These are phyloP conservation scores for Chrosomus eos DNA, from an alignment of 2,797 vertebrate genomes.

Conservation along the genomic window DNA sequence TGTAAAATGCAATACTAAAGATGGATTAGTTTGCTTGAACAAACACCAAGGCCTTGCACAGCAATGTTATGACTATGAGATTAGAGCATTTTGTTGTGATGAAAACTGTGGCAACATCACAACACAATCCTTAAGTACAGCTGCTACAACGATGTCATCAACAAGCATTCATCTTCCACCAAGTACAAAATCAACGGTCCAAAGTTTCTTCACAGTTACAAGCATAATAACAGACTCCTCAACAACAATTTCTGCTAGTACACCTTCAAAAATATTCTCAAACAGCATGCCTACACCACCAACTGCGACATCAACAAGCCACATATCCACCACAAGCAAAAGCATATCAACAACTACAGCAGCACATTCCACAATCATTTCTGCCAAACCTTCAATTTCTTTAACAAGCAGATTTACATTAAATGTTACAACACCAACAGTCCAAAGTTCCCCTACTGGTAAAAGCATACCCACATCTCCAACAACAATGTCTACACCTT, in stretches of 20 bases:
- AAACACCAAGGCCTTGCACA: constrained; percentile 30
- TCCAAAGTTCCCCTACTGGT: not conserved
- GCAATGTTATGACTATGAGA: constrained; percentile 48
- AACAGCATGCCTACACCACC: not conserved
- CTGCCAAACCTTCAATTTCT: not conserved
- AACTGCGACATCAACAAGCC: not conserved
- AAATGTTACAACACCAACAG: not conserved
- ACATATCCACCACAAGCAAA: no score
- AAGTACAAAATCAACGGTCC: not conserved
- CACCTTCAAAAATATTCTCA: not conserved
- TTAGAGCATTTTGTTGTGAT: constrained; percentile 43
- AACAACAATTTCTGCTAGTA: not conserved
- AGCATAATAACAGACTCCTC: no score
- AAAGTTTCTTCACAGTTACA: not conserved
- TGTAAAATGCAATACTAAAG: constrained; percentile 17
- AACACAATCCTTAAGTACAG: not conserved
- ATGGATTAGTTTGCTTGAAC: constrained; percentile 35
- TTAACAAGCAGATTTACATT: not conserved
- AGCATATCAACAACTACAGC: not conserved
- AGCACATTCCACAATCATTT: not conserved
- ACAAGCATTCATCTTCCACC: not conserved
- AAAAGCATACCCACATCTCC: not conserved
- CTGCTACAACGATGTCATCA: not conserved
- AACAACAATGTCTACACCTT: not conserved
- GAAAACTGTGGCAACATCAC: not conserved